Evolutionary conservation across 2,797 vertebrate species (phyloP), one percentile per base, ranked within the genome.

Genomic region (Amblyraja radiata): DNA sequence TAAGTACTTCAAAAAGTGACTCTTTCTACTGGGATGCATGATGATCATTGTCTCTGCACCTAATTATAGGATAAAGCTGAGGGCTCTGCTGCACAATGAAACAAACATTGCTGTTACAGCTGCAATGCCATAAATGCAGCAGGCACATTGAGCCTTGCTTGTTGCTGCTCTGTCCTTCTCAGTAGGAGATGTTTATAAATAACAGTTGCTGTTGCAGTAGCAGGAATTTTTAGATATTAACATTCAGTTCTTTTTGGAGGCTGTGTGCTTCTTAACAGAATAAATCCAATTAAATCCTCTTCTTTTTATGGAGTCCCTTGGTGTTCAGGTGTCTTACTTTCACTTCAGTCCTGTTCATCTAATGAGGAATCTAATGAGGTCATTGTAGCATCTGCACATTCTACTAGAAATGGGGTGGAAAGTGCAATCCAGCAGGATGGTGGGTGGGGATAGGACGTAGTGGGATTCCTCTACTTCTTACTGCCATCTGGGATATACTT

Each of bases 121-220:
- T 90, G 32, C 39, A 25, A 32, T 14, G 36, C 21, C 65, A 68
- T 13, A 32, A 90, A 71, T 39, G 88, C 88, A 73, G 88, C 88
- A 90, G 32, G 21, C 36, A 71, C 5, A 90, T 65, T 90, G 88
- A 68, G 36, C 65, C 36, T 90, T 25, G 18, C 11, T 0, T 21
- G 18, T 90, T 90, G 58, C 54, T 84, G 23, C 25, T 84, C 4
- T 28, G 65, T 39, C n/a, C 10, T 21, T 18, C 39, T 65, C 14
- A 10, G 61, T 71, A 90, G 77, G 77, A 68, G 81, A 58, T 58
- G 80, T 84, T 84, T 84, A 28, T 90, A n/a, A 90, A 71, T 7
- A 71, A 90, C 86, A 36, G 32, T 90, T 90, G 86, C n/a, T 90
- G 88, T 65, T 73, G 88, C 2, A 39, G 18, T 46, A 36, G 88